Evolutionary conservation across 1,140 invertebrate genomes (phyloP).

Genomic region (Leptestheria dahalacensis): DNA sequence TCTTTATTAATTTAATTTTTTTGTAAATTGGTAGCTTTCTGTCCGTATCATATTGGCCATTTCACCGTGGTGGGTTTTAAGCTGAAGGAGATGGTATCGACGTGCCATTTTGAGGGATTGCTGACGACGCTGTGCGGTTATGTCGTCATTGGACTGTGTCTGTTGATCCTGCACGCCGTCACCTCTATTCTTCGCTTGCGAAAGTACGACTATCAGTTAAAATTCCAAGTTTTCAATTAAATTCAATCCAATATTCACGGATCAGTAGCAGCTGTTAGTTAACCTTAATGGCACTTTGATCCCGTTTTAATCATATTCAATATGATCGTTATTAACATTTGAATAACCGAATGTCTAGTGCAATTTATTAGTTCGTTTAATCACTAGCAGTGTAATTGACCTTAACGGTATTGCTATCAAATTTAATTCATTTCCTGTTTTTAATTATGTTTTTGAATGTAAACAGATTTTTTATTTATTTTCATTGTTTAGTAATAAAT

Average conservation of each 20-base stretch:
- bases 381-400: too few relatives aligned
- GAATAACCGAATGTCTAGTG: too few relatives aligned
- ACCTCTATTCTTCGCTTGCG: slow-evolving; percentile 47
- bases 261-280: too few relatives aligned
- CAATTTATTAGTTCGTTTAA: too few relatives aligned
- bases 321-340: too few relatives aligned
- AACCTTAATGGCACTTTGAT: too few relatives aligned
- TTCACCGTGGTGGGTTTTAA: slow-evolving; percentile 60
- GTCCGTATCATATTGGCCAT: slow-evolving; percentile 88
- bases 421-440: slow-evolving; percentile 5
- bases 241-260: too few relatives aligned
- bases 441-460: slow-evolving; percentile 13
- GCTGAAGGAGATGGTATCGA: slow-evolving; percentile 52
- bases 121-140: slow-evolving; percentile 88
- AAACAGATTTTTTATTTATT: slow-evolving; percentile 12
- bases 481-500: slow-evolving; percentile 11
- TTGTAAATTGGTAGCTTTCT: slow-evolving; percentile 64
- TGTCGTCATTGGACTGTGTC: slow-evolving; percentile 66
- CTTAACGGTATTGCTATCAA: too few relatives aligned
- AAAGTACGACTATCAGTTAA: slow-evolving; percentile 31
- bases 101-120: slow-evolving; percentile 80
- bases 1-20: slow-evolving; percentile 6
- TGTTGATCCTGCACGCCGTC: slow-evolving; percentile 65
- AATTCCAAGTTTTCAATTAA: not conserved
- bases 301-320: too few relatives aligned